Evolutionary conservation across 2,888 invertebrate genomes (phyloP).

Genomic region (Capitulum mitella): DNA sequence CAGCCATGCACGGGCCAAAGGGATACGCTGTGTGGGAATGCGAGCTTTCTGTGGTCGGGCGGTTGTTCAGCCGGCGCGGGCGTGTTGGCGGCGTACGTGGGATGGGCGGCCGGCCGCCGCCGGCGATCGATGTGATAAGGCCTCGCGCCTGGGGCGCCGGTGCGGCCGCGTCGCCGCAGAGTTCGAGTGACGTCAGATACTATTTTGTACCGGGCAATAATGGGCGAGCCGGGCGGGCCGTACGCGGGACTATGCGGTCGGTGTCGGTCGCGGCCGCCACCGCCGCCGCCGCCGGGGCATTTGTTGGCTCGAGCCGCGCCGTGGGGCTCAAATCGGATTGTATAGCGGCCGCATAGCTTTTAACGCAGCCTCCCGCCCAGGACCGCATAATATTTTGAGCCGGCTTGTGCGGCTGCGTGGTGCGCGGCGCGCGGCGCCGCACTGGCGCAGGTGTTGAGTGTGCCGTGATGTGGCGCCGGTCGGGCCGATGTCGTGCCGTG

Average conservation of each 20-base stretch:
- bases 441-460: too few relatives aligned
- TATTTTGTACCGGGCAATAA: slow-evolving; percentile 23
- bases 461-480: too few relatives aligned
- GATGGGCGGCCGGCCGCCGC: neutral
- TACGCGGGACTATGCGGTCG: neutral
- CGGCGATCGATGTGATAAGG: neutral
- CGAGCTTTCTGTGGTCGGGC: neutral
- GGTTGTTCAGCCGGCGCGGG: too few relatives aligned
- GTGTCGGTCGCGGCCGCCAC: neutral
- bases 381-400: neutral
- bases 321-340: neutral
- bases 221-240: neutral
- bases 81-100: neutral
- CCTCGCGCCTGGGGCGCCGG: neutral
- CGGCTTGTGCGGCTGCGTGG: neutral
- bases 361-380: neutral
- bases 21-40: neutral
- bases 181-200: neutral
- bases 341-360: neutral
- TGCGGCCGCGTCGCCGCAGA: neutral
- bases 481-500: too few relatives aligned
- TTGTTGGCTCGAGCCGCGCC: too few relatives aligned
- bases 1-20: neutral
- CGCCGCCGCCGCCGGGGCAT: neutral
- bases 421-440: neutral